Evolutionary conservation across 2,797 vertebrate genomes (phyloP).

Genomic region (Sebastolobus altivelis): DNA sequence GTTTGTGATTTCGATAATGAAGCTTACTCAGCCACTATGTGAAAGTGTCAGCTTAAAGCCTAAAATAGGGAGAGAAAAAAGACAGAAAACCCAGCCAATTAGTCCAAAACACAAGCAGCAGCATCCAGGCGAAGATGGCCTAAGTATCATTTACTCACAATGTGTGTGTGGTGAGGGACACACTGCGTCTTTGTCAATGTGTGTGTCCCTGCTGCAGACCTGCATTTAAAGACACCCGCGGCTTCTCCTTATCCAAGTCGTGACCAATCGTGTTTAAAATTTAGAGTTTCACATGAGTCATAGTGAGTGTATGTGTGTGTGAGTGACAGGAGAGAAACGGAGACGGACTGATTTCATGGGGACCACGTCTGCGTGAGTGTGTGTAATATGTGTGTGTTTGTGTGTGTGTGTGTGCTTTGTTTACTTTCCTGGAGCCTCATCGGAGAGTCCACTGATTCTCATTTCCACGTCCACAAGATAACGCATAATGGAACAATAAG

Average conservation of each 20-base stretch:
- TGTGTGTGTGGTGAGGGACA: neutral
- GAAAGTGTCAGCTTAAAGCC: neutral
- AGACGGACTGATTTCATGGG: slow-evolving; percentile 4
- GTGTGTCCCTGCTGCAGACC: slow-evolving; percentile 11
- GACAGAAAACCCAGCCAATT: slow-evolving; percentile 39
- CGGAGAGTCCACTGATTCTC: slow-evolving; percentile 22
- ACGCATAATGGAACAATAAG: slow-evolving; percentile 34
- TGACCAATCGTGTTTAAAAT: slow-evolving; percentile 14
- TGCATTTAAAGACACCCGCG: neutral
- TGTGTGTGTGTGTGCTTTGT: slow-evolving; percentile 14
- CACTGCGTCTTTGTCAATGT: neutral
- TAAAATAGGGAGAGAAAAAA: slow-evolving; percentile 4
- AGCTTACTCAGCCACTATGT: neutral
- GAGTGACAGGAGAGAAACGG: neutral
- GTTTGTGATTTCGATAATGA: slow-evolving; percentile 30
- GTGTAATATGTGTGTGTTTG: neutral
- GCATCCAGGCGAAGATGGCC: neutral
- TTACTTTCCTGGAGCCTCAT: slow-evolving; percentile 6
- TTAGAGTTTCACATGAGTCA: slow-evolving; percentile 21
- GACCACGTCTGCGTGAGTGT: neutral
- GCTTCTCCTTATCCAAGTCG: slow-evolving; percentile 7
- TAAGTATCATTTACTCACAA: neutral
- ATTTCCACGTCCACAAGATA: slow-evolving; percentile 34
- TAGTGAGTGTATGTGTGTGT: neutral
- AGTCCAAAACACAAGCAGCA: slow-evolving; percentile 19